These are phyloP conservation scores for Drosophila pseudotalamancana DNA, from an alignment of 2,888 invertebrate genomes.

Conservation along the genomic window DNA sequence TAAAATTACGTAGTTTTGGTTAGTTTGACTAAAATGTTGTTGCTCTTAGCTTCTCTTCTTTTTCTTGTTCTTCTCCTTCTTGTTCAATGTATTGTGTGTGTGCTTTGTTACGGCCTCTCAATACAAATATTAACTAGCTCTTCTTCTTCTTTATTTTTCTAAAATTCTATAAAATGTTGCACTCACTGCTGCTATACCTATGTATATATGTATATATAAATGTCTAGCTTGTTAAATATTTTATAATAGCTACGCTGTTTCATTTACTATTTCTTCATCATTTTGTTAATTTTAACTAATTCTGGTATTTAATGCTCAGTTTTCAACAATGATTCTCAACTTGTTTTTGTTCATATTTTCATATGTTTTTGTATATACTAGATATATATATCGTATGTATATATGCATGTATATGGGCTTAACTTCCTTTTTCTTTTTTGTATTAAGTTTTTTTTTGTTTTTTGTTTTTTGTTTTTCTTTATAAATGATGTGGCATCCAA, in stretches of 20 bases:
- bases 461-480: slow-evolving; percentile 46
- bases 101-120: slow-evolving; percentile 45
- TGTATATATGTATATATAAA: slow-evolving; percentile 47
- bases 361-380: slow-evolving; percentile 39
- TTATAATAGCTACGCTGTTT: slow-evolving; percentile 59
- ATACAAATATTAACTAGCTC: slow-evolving; percentile 50
- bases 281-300: slow-evolving; percentile 57
- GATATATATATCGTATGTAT: slow-evolving; percentile 38
- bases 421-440: slow-evolving; percentile 29
- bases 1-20: slow-evolving; percentile 82
- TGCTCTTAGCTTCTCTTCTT: slow-evolving; percentile 68
- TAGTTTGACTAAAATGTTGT: slow-evolving; percentile 82
- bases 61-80: slow-evolving; percentile 36
- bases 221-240: slow-evolving; percentile 64
- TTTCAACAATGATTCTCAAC: slow-evolving; percentile 75
- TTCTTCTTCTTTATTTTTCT: slow-evolving; percentile 57
- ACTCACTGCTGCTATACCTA: slow-evolving; percentile 66
- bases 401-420: slow-evolving; percentile 57
- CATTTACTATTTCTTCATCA: neutral
- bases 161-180: slow-evolving; percentile 77
- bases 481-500: slow-evolving; percentile 85
- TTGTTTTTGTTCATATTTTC: slow-evolving; percentile 44
- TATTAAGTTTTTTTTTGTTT: slow-evolving; percentile 32
- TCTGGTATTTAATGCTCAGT: slow-evolving; percentile 71
- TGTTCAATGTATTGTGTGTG: slow-evolving; percentile 10